phyloP scores from a whole-genome alignment of 2,113 vertebrate genomes.

The Amblyornis subalaris region DNA sequence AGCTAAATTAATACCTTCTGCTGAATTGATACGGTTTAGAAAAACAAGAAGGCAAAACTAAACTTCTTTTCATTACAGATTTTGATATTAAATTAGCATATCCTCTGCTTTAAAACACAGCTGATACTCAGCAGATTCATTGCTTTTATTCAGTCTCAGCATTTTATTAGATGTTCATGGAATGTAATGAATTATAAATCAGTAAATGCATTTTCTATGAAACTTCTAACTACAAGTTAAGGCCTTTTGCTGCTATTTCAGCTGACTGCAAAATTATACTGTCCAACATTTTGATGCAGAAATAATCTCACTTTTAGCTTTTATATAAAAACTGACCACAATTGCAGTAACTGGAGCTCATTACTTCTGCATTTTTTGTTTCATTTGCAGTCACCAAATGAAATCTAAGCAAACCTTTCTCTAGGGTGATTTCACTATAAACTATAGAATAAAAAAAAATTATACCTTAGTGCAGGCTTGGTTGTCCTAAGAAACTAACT shows the following conservation, averaged over 20 bases:
- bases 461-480: neutral
- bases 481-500: neutral
- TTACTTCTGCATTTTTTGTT: neutral
- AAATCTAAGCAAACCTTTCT: neutral
- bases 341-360: neutral
- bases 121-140: neutral
- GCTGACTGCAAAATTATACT: neutral
- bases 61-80: neutral
- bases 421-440: neutral
- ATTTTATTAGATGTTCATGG: neutral
- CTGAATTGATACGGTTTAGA: neutral
- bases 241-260: neutral
- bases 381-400: neutral
- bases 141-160: neutral
- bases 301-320: neutral
- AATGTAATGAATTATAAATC: neutral
- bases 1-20: neutral
- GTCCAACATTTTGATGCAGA: neutral
- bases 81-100: neutral
- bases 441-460: neutral
- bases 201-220: neutral
- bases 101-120: neutral
- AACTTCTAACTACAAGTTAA: neutral
- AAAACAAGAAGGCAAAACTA: neutral
- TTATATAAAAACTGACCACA: neutral